Percentiles rank a stretch among this genome's conserved stretches.
These are phyloP conservation scores for Ceyx melanurus DNA, from an alignment of 2,113 vertebrate genomes.

Conservation along the genomic window DNA sequence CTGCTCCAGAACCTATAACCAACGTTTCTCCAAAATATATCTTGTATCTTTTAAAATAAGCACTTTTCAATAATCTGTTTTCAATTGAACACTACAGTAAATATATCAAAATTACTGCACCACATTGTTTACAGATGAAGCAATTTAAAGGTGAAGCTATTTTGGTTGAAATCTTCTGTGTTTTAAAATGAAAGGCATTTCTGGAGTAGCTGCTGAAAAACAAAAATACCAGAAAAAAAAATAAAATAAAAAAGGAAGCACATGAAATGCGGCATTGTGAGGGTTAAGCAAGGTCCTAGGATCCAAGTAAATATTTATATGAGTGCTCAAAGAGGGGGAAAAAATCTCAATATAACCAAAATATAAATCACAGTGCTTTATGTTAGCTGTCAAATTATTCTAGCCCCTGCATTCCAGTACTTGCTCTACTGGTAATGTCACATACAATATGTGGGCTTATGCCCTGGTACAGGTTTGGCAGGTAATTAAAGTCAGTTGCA, in stretches of 20 bases:
- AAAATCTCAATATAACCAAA: constrained; percentile 72
- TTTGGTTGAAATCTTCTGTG: constrained; percentile 33
- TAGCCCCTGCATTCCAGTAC: constrained; percentile 61
- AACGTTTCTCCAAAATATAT: constrained; percentile 27
- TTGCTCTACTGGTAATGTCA: constrained; percentile 64
- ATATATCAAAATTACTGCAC: constrained; percentile 45
- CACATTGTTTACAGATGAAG: constrained; percentile 53
- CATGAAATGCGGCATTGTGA: constrained; percentile 47
- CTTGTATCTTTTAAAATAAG: constrained; percentile 40
- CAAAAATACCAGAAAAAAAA: not conserved
- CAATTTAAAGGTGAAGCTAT: constrained; percentile 64
- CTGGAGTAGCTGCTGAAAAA: constrained; percentile 19
- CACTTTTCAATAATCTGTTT: constrained; percentile 44
- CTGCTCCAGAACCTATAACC: constrained; percentile 14
- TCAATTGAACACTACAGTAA: constrained; percentile 59
- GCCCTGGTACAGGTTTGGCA: constrained; percentile 34
- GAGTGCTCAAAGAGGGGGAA: constrained; percentile 69
- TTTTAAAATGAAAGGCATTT: constrained; percentile 52
- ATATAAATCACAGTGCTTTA: constrained; percentile 75
- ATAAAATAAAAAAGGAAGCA: not conserved
- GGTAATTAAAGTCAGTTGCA: constrained; percentile 57
- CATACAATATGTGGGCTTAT: constrained; percentile 33
- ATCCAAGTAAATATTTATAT: constrained; percentile 81
- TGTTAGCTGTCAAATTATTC: constrained; percentile 75
- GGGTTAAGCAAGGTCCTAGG: constrained; percentile 75